A percentile compares a stretch with the other conserved stretches of the same genome.
Evolutionary conservation across 2,797 vertebrate genomes (phyloP).

Genomic region (Gymnoscopelus braueri): DNA sequence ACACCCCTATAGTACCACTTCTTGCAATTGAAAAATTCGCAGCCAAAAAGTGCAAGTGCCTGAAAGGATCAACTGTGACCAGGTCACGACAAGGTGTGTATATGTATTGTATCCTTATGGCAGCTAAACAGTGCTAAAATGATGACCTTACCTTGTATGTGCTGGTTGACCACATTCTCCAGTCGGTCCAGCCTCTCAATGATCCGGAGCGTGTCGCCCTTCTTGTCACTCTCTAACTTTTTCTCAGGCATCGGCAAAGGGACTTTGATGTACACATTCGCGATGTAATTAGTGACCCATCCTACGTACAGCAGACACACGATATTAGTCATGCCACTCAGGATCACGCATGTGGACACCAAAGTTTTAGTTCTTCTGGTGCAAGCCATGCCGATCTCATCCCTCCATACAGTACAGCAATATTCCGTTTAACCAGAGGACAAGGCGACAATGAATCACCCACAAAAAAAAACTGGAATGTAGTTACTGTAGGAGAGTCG

Average conservation of each 20-base stretch:
- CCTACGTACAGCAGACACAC: conserved; percentile 96
- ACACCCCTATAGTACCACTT: background rate
- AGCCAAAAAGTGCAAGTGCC: too few species aligned
- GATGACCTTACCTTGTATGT: conserved; percentile 91
- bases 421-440: conserved; percentile 66
- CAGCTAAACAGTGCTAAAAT: background rate
- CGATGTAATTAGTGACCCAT: conserved; percentile 98
- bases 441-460: conserved; percentile 66
- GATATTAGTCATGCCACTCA: conserved; percentile 98
- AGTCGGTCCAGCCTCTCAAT: conserved; percentile 95
- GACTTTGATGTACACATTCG: conserved; percentile 93
- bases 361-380: conserved; percentile 99
- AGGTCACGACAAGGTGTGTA: too few species aligned
- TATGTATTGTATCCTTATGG: too few species aligned
- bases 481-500: conserved; percentile 58
- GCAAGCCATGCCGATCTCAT: conserved; percentile 93
- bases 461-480: conserved; percentile 17
- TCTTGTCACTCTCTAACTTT: conserved; percentile 93
- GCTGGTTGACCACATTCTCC: conserved; percentile 97
- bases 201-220: conserved; percentile 94
- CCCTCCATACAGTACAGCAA: conserved; percentile 88
- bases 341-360: conserved; percentile 98
- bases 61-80: too few species aligned
- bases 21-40: background rate
- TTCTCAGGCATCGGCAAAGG: conserved; percentile 91